Evolutionary conservation across 1,140 invertebrate genomes (phyloP).

Genomic region (Neodiprion fabricii): DNA sequence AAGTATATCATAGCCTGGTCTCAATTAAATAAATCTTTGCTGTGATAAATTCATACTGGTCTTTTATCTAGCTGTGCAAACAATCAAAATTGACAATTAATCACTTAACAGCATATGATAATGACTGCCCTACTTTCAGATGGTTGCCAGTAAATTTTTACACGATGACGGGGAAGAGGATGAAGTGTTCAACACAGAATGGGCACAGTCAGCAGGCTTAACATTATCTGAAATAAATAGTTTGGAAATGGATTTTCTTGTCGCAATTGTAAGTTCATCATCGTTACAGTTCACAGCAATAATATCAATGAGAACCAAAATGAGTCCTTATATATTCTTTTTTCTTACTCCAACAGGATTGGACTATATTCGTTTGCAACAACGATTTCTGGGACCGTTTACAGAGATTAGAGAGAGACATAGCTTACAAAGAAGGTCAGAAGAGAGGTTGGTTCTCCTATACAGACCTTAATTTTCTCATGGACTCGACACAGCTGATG

Average conservation of each 20-base stretch:
- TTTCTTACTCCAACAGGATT: slow-evolving; percentile 69
- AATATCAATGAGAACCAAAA: slow-evolving; percentile 22
- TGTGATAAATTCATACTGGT: slow-evolving; percentile 1
- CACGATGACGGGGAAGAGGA: slow-evolving; percentile 91
- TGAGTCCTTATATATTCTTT: slow-evolving; percentile 22
- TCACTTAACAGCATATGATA: neutral
- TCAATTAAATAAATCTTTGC: neutral
- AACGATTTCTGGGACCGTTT: slow-evolving; percentile 76
- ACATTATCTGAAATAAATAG: slow-evolving; percentile 78
- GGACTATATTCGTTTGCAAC: slow-evolving; percentile 80
- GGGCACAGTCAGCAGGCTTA: slow-evolving; percentile 83
- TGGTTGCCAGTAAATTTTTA: slow-evolving; percentile 95
- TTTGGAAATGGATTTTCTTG: slow-evolving; percentile 87
- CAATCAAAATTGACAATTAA: too few species aligned
- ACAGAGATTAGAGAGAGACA: slow-evolving; percentile 70
- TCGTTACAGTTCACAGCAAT: slow-evolving; percentile 20
- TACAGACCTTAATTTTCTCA: slow-evolving; percentile 74
- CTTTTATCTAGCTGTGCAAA: neutral
- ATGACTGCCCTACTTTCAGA: slow-evolving; percentile 66
- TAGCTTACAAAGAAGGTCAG: slow-evolving; percentile 75
- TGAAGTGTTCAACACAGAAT: slow-evolving; percentile 87
- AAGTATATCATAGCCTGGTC: neutral
- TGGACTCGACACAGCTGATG: slow-evolving; percentile 62
- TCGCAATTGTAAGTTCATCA: slow-evolving; percentile 80
- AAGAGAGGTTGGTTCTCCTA: slow-evolving; percentile 87